Evolutionary conservation across 2,113 vertebrate species (phyloP), one percentile per base, ranked within the genome.

Genomic region (Benitochromis conjunctus): DNA sequence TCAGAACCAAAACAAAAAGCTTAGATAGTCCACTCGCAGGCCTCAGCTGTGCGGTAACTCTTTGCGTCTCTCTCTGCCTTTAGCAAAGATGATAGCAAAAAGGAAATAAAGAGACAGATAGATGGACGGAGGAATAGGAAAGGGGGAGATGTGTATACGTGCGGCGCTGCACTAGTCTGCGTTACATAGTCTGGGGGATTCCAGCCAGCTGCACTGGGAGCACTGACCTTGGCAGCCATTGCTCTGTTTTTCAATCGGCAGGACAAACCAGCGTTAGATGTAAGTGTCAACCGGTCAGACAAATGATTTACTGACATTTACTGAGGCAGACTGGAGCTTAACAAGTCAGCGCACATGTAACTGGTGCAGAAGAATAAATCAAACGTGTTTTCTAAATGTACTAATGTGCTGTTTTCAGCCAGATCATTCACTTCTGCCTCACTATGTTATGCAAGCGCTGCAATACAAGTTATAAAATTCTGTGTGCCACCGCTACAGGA

Each of bases 151-250:
- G 82, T 95, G 93, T 87, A 94, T 96, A 96, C 94, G 94, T 96
- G 95, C 95, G 21, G 91, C 87, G 87, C 85, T 82, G 95, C 95
- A 96, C 94, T 95, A 26, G 43, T 90, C 93, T 62, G 88, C 58
- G 80, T 55, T 90, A 62, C 88, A 78, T 78, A 91, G 90, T 92
- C 90, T 91, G 88, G 92, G 92, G 89, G 93, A 93, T 88, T 93
- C 87, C 91, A 93, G 93, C 83, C 96, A 95, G 94, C 95, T 95
- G 94, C 51, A 66, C 66, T 77, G 83, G 83, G 91, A 94, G 90
- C 90, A 48, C 80, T 95, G 95, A 96, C 95, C 95, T 95, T 96
- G 94, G 95, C 92, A 85, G 79, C 90, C 80, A 86, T 80, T 77
- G 82, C 66, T 74, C 89, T 86, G 85, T 92, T 94, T 93, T 88